phyloP scores from a whole-genome alignment of 2,113 vertebrate genomes.

The Paralichthys olivaceus region DNA sequence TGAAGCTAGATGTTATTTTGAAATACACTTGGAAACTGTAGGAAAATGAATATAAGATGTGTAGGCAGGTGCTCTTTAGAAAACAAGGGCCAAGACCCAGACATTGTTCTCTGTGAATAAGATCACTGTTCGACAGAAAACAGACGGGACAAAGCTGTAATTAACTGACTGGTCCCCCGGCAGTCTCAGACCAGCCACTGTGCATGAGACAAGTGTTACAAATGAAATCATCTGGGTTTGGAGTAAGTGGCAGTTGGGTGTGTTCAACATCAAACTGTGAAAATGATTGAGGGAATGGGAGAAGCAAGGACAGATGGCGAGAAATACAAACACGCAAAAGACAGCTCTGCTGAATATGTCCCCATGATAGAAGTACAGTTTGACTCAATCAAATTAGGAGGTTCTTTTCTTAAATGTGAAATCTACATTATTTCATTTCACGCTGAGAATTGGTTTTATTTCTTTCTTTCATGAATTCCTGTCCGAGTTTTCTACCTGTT shows the following conservation, averaged over 20 bases:
- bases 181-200: not conserved
- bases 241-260: not conserved
- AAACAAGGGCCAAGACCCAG: not conserved
- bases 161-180: not conserved
- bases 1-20: not conserved
- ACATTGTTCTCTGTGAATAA: slow-evolving; percentile 34
- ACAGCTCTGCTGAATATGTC: not conserved
- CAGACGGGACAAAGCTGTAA: slow-evolving; percentile 14
- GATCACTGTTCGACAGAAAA: slow-evolving; percentile 38
- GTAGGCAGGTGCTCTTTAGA: slow-evolving; percentile 33
- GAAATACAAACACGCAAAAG: not conserved
- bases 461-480: not conserved
- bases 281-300: not conserved
- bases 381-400: too few species aligned
- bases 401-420: not conserved
- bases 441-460: not conserved
- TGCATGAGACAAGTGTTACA: not conserved
- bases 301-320: not conserved
- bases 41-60: not conserved
- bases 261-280: not conserved
- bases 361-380: not conserved
- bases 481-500: not conserved
- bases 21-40: not conserved
- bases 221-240: not conserved
- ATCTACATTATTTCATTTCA: not conserved